A percentile compares a stretch with the other conserved stretches of the same genome.
These are phyloP conservation scores for Chlorodrepanis virens DNA, from an alignment of 2,113 vertebrate genomes.

Conservation along the genomic window DNA sequence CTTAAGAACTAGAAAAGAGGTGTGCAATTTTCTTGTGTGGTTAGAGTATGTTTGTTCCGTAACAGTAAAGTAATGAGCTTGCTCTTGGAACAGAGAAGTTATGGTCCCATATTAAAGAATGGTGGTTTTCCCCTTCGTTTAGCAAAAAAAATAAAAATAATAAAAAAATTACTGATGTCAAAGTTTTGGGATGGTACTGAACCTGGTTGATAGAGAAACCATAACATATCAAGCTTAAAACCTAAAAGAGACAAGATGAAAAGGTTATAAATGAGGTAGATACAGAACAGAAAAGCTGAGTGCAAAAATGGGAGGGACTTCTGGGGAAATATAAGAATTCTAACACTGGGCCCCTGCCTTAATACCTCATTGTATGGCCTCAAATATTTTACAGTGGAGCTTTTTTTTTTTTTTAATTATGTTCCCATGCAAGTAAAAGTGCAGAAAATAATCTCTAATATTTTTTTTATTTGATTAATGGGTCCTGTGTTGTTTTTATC, in stretches of 20 bases:
- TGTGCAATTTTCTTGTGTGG: neutral
- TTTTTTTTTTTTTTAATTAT: neutral
- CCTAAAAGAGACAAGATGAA: neutral
- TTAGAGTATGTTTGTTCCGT: neutral
- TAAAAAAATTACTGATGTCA: neutral
- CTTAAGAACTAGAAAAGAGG: neutral
- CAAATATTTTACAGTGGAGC: neutral
- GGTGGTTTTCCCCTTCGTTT: neutral
- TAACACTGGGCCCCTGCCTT: neutral
- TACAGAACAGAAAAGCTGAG: neutral
- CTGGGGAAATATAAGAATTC: neutral
- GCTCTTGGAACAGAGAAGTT: neutral
- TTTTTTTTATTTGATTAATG: neutral
- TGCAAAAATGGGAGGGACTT: neutral
- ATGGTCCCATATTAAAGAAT: neutral
- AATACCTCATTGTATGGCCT: neutral
- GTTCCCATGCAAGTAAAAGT: neutral
- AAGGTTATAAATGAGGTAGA: neutral
- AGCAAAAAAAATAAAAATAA: neutral
- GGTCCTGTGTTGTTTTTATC: neutral
- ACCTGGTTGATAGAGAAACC: neutral
- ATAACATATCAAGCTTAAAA: neutral
- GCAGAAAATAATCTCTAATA: neutral
- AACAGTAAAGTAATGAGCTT: neutral
- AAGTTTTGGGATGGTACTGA: neutral